phyloP scores from a whole-genome alignment of 2,113 vertebrate species.

The Eulacestoma nigropectus region DNA sequence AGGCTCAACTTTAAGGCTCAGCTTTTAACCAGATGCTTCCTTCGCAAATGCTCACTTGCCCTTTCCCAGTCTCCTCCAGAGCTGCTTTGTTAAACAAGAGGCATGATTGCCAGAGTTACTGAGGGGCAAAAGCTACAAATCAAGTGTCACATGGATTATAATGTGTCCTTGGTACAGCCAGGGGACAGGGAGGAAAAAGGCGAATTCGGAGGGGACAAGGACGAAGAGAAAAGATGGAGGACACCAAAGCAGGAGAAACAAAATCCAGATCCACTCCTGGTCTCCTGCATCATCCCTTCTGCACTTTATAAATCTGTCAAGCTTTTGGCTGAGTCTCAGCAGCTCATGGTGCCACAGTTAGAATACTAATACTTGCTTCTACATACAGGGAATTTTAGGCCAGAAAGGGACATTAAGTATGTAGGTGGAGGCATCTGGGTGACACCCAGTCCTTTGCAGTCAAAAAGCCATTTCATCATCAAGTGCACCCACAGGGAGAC shows the following conservation, averaged over 20 bases:
- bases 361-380: conserved; percentile 21
- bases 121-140: not conserved
- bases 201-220: not conserved
- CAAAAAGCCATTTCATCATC: not conserved
- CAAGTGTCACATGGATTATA: not conserved
- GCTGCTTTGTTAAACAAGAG: not conserved
- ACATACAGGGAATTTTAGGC: not conserved
- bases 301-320: conserved; percentile 34
- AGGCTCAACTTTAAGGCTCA: not conserved
- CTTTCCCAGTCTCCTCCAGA: not conserved
- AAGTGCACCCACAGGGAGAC: not conserved
- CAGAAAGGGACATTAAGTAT: not conserved
- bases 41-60: not conserved
- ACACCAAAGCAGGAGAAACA: not conserved
- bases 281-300: not conserved
- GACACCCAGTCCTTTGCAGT: not conserved
- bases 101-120: not conserved
- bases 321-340: not conserved
- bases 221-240: not conserved
- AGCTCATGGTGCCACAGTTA: not conserved
- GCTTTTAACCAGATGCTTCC: not conserved
- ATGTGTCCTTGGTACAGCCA: not conserved
- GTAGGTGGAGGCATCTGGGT: not conserved
- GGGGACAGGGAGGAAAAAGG: conserved; percentile 13
- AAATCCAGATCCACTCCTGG: conserved; percentile 3